Evolutionary conservation across 1,140 invertebrate genomes (phyloP).

Genomic region (Eupeodes corollae): DNA sequence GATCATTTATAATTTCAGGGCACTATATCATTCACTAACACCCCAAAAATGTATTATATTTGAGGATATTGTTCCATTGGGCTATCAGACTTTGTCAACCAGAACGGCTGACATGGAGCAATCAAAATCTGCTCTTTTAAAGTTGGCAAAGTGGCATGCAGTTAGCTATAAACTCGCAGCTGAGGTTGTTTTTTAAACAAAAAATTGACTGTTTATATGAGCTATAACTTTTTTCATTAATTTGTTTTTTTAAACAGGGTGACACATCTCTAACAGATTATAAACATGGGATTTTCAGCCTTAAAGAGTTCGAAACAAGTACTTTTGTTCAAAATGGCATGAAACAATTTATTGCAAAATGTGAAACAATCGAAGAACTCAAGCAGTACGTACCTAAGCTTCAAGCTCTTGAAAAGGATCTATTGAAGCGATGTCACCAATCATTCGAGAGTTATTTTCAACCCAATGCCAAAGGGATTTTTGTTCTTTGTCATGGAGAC

Average conservation of each 20-base stretch:
- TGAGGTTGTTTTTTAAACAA: neutral
- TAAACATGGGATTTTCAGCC: too few relatives aligned
- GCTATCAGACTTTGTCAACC: neutral
- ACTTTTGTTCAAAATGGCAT: constrained; percentile 2
- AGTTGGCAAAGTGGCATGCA: constrained; percentile 6
- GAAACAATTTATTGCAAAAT: constrained; percentile 2
- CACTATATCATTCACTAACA: neutral
- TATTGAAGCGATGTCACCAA: constrained; percentile 1
- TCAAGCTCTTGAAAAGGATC: neutral
- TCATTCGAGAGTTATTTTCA: constrained; percentile 8
- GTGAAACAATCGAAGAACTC: constrained; percentile 1
- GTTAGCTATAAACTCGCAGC: constrained; percentile 3
- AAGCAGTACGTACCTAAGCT: constrained; percentile 9
- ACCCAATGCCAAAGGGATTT: neutral
- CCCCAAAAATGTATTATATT: constrained; percentile 2
- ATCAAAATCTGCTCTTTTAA: neutral
- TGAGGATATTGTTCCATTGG: constrained; percentile 1
- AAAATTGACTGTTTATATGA: too few relatives aligned
- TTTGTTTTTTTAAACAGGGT: too few relatives aligned
- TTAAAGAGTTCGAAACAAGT: neutral
- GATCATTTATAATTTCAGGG: neutral
- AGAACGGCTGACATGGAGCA: neutral
- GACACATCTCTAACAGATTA: too few relatives aligned
- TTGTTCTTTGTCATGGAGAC: constrained; percentile 1
- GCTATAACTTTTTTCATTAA: too few relatives aligned